Evolutionary conservation across 2,888 invertebrate species (phyloP), one percentile per base, ranked within the genome.

Genomic region (Dasypolia templi): DNA sequence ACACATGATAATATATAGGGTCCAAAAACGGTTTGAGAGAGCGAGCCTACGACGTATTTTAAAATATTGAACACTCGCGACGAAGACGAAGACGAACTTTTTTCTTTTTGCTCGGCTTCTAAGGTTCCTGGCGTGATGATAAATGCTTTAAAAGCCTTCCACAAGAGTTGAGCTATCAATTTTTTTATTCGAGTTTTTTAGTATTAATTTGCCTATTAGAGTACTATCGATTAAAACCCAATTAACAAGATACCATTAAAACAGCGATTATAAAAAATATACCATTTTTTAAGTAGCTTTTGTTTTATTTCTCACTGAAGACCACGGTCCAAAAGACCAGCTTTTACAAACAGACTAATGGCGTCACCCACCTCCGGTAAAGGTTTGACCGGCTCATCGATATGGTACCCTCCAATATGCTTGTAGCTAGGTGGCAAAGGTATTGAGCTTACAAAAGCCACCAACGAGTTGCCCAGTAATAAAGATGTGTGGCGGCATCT

Each of bases 361-460:
- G 14, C 14, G 32, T 17, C 6, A 65, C 75, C 51, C 46, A 91
- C 91, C 83, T 89, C 81, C 1, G 90, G 89, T 61, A 91, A 83
- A 7, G 89, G 88, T 58, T 85, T 82, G 12, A 84, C 71, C 1
- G 83, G 75, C 0, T 82, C 77, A 44, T 86, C 80, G 46, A 92
- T 89, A 69, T 91, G 91, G 59, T 86, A 91, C 6, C 90, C 90
- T n/a, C 86, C 89, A 32, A 90, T 81, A 58, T 82, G 74, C 26
- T 84, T 86, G 29, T 84, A 86, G 53, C 76, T 88, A 42, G 84
- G 88, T 1, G 89, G 89, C 26, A 88, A 44, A 26, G 75, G 73
- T 4, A 77, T 19, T n/a, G 86, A 46, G 5, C 76, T 68, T 19
- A 84, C 85, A 9, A 85, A 49, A n/a, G 77, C 82, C 6, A 80